A percentile compares a stretch with the other conserved stretches of the same genome.
phyloP scores from a whole-genome alignment of 2,888 invertebrate genomes.

The Adelognathus sp. region DNA sequence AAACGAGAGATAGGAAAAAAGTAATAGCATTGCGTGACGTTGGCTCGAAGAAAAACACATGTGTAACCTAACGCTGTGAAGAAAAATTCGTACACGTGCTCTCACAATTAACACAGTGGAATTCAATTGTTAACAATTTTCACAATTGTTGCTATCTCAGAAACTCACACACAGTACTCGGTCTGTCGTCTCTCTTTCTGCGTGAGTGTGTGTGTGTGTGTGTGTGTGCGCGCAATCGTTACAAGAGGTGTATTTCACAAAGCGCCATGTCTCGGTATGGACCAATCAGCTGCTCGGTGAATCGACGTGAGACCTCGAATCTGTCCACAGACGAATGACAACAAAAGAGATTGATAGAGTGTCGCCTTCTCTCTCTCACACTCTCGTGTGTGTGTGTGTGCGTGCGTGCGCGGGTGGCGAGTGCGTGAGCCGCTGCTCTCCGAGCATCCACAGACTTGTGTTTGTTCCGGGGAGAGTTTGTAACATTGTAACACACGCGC shows the following conservation, averaged over 20 bases:
- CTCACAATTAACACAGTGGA: background rate
- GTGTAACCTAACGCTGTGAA: too few relatives aligned
- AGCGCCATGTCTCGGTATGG: constrained; percentile 68
- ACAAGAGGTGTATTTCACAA: constrained; percentile 12
- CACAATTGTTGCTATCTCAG: background rate
- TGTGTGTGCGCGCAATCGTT: too few relatives aligned
- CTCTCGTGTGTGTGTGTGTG: too few relatives aligned
- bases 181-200: background rate
- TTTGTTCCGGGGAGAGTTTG: background rate
- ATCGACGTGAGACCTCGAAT: constrained; percentile 72
- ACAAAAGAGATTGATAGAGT: constrained; percentile 78
- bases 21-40: too few relatives aligned
- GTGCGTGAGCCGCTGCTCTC: too few relatives aligned
- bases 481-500: constrained; percentile 63
- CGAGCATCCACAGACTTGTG: too few relatives aligned
- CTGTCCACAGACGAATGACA: constrained; percentile 79
- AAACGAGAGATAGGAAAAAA: too few relatives aligned
- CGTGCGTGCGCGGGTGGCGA: too few relatives aligned
- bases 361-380: background rate
- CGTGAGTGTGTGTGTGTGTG: background rate
- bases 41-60: too few relatives aligned
- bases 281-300: constrained; percentile 78
- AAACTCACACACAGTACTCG: too few relatives aligned
- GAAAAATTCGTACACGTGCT: constrained; percentile 9
- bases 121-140: background rate